Evolutionary conservation across 2,797 vertebrate species (phyloP).

Genomic region (Buceros bicornis): DNA sequence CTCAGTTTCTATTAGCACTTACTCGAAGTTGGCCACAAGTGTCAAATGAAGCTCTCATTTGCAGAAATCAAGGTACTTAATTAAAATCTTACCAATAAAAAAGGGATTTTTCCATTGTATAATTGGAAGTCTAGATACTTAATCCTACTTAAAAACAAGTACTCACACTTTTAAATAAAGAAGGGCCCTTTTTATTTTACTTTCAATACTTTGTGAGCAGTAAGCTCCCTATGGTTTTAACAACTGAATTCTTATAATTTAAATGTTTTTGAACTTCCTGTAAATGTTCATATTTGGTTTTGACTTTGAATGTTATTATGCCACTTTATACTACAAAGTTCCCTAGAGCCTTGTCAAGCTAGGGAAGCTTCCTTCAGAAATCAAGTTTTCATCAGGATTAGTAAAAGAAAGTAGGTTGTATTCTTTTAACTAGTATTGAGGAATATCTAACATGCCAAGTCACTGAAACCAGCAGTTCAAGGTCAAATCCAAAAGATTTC

Average conservation of each 20-base stretch:
- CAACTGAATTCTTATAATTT: slow-evolving; percentile 26
- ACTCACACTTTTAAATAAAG: slow-evolving; percentile 41
- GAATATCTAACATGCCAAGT: background rate
- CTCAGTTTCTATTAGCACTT: slow-evolving; percentile 57
- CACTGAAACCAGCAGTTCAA: background rate
- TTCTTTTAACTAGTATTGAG: background rate
- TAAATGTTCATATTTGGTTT: slow-evolving; percentile 2
- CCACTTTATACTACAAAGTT: background rate
- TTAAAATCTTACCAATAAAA: slow-evolving; percentile 72
- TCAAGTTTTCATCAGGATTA: background rate
- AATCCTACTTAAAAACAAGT: slow-evolving; percentile 68
- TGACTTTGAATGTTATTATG: slow-evolving; percentile 38
- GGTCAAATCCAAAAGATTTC: background rate
- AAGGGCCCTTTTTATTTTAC: slow-evolving; percentile 40
- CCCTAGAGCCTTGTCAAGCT: background rate
- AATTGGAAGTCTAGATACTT: slow-evolving; percentile 62
- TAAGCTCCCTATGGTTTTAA: slow-evolving; percentile 41
- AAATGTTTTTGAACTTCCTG: slow-evolving; percentile 45
- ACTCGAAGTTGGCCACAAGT: slow-evolving; percentile 62
- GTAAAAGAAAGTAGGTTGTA: background rate
- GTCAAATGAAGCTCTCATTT: slow-evolving; percentile 67
- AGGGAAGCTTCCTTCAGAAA: background rate
- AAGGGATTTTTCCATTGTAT: slow-evolving; percentile 61
- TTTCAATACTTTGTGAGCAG: slow-evolving; percentile 16
- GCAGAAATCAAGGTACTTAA: slow-evolving; percentile 67